Conservation (phyloP, 2,113 vertebrate species). For the Eublepharis macularius region DNA sequence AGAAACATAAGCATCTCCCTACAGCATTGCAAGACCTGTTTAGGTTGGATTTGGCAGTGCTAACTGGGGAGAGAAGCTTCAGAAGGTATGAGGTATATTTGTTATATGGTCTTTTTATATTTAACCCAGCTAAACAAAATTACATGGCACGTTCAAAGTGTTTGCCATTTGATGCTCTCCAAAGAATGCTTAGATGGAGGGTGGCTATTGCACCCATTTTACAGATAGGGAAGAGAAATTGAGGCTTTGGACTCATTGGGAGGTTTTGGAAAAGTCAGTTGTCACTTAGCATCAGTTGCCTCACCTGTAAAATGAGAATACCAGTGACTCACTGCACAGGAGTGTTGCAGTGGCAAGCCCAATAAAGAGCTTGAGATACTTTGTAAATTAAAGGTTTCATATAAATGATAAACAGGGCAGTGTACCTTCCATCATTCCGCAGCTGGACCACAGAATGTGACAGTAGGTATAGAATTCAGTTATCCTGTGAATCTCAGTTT, state of each 20-base stretch:
- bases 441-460: background rate
- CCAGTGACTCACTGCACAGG: background rate
- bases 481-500: background rate
- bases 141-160: background rate
- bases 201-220: background rate
- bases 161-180: background rate
- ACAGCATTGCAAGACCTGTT: background rate
- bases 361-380: background rate
- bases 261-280: background rate
- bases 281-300: background rate
- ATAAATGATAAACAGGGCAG: background rate
- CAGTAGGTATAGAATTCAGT: background rate
- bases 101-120: background rate
- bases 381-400: background rate
- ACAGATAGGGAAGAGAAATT: background rate
- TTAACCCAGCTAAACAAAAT: background rate
- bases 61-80: too few relatives aligned
- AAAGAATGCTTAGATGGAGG: background rate
- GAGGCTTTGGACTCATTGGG: background rate
- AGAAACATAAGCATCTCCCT: background rate
- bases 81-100: background rate
- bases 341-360: background rate
- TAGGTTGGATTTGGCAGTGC: background rate
- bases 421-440: background rate
- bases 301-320: background rate